phyloP scores from a whole-genome alignment of 2,888 invertebrate species.

The Empis livida region DNA sequence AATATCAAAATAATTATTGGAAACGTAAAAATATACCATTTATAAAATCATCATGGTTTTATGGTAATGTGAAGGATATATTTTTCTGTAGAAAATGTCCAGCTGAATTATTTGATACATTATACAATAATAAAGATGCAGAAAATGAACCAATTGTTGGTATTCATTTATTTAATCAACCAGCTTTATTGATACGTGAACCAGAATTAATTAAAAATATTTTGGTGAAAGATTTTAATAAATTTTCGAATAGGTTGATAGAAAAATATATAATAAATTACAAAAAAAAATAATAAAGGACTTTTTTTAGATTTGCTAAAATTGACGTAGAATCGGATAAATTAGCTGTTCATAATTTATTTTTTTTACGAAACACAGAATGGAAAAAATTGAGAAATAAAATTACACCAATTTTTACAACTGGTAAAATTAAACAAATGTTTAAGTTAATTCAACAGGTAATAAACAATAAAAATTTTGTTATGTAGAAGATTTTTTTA shows the following conservation, averaged over 20 bases:
- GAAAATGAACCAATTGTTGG: conserved; percentile 27
- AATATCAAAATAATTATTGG: conserved; percentile 20
- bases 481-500: too few species aligned
- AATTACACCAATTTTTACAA: conserved; percentile 37
- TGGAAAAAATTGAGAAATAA: conserved; percentile 37
- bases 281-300: too few species aligned
- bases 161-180: conserved; percentile 35
- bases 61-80: conserved; percentile 34
- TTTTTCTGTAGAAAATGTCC: conserved; percentile 22
- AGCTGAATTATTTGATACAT: conserved; percentile 26
- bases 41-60: conserved; percentile 19
- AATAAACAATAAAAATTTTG: not conserved
- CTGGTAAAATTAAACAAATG: conserved; percentile 33
- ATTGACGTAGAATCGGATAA: conserved; percentile 24
- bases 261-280: not conserved
- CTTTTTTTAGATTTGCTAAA: not conserved
- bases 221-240: conserved; percentile 37
- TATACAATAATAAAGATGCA: conserved; percentile 26
- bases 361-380: conserved; percentile 32
- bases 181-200: conserved; percentile 35
- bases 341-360: conserved; percentile 33
- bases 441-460: conserved; percentile 29
- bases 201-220: conserved; percentile 36
- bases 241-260: conserved; percentile 33
- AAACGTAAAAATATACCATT: conserved; percentile 29